These are phyloP conservation scores for Paratrypauchen microcephalus DNA, from an alignment of 2,797 vertebrate genomes.

Conservation along the genomic window DNA sequence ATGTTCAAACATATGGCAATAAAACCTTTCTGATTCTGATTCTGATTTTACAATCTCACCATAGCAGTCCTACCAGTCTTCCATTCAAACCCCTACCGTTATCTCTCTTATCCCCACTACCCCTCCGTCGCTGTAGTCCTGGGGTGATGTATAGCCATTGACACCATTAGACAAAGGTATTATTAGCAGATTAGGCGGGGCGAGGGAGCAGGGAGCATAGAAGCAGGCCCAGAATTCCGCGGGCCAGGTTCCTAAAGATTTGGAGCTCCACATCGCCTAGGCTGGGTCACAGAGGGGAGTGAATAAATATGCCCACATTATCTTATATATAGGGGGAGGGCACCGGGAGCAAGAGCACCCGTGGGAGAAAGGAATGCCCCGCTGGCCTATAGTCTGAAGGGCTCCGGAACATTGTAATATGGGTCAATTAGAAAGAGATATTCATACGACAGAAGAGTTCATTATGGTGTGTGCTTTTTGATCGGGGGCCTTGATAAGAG, in stretches of 20 bases:
- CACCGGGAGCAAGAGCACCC: constrained; percentile 46
- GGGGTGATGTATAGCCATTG: constrained; percentile 78
- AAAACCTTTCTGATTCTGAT: too few relatives aligned
- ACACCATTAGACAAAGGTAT: constrained; percentile 83
- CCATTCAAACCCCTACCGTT: constrained; percentile 12
- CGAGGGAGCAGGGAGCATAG: constrained; percentile 35
- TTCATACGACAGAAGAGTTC: constrained; percentile 8
- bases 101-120: constrained; percentile 13
- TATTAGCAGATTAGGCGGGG: constrained; percentile 79
- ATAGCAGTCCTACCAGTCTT: not conserved
- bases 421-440: constrained; percentile 37
- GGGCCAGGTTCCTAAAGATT: constrained; percentile 67
- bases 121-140: constrained; percentile 21
- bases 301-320: constrained; percentile 90
- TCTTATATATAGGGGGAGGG: constrained; percentile 51
- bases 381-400: constrained; percentile 32
- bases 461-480: constrained; percentile 5
- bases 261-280: constrained; percentile 53
- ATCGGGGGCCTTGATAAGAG: not conserved
- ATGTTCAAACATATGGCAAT: too few relatives aligned
- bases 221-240: constrained; percentile 55
- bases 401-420: constrained; percentile 29
- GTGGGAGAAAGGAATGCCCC: constrained; percentile 42
- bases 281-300: constrained; percentile 81
- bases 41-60: not conserved